Evolutionary conservation across 2,113 vertebrate genomes (phyloP).

Genomic region (Chroicocephalus ridibundus): DNA sequence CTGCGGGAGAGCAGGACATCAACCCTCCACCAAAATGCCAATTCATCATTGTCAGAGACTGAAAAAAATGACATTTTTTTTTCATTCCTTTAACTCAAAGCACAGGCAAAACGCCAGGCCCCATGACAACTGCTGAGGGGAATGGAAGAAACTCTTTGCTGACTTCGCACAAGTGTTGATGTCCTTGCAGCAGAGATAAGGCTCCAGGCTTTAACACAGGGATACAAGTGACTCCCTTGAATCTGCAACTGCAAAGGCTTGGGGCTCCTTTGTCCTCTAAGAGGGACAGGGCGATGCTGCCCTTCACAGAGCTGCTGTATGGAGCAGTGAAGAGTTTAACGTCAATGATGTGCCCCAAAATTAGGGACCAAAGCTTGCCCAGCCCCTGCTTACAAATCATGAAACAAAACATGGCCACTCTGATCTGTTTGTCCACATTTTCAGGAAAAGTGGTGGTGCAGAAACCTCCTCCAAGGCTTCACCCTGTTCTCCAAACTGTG

Average conservation of each 20-base stretch:
- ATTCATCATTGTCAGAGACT: neutral
- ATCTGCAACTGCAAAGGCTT: neutral
- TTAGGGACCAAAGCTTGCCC: neutral
- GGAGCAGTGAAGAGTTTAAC: neutral
- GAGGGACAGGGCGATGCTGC: neutral
- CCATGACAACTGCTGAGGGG: neutral
- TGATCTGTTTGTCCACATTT: neutral
- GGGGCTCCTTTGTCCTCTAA: neutral
- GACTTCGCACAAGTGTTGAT: neutral
- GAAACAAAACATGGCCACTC: neutral
- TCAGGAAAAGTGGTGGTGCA: neutral
- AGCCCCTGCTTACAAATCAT: rapidly evolving
- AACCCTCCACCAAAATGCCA: neutral
- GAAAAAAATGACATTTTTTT: neutral
- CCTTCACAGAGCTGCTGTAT: neutral
- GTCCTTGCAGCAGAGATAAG: neutral
- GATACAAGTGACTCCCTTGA: neutral
- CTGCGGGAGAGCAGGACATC: neutral
- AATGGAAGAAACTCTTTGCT: neutral
- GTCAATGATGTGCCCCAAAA: neutral
- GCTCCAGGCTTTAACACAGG: neutral
- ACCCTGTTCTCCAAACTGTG: neutral
- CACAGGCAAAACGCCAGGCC: neutral
- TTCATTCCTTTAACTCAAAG: neutral
- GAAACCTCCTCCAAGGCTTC: neutral